Percentiles rank a stretch among this genome's conserved stretches.
Evolutionary conservation across 1,140 invertebrate species (phyloP).

Genomic region (Penaeus chinensis): DNA sequence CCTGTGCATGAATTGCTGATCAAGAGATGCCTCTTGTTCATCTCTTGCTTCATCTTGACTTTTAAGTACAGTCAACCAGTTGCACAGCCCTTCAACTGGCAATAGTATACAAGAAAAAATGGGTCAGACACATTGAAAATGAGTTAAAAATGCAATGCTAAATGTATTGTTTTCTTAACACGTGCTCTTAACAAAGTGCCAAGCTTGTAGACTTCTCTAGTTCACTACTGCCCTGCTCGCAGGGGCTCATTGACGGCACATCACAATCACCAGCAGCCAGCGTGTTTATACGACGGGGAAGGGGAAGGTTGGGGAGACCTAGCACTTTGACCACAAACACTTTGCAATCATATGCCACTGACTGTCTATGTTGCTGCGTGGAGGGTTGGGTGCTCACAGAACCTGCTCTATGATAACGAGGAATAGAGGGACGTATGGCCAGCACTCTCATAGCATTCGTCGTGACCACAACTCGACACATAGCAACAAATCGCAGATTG

Average conservation of each 20-base stretch:
- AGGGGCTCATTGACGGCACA: constrained; percentile 37
- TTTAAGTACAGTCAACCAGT: constrained; percentile 7
- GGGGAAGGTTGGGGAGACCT: constrained; percentile 5
- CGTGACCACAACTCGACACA: constrained; percentile 18
- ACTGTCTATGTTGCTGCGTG: constrained; percentile 12
- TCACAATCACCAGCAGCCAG: constrained; percentile 42
- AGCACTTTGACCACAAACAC: constrained; percentile 1
- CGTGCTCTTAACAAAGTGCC: constrained; percentile 46
- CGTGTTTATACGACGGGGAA: not conserved
- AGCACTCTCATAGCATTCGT: constrained; percentile 5
- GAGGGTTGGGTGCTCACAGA: constrained; percentile 9
- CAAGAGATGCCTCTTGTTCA: not conserved
- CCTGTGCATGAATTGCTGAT: constrained; percentile 39
- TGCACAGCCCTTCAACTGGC: constrained; percentile 3
- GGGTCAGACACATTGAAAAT: constrained; percentile 17
- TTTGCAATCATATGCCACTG: not conserved
- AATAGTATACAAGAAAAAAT: constrained; percentile 10
- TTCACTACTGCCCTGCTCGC: constrained; percentile 42
- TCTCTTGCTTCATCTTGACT: constrained; percentile 20
- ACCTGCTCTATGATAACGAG: constrained; percentile 26
- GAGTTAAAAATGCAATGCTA: constrained; percentile 35
- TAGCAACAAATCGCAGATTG: constrained; percentile 19
- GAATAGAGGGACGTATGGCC: constrained; percentile 30
- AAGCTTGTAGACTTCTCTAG: constrained; percentile 37
- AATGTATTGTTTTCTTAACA: constrained; percentile 42